Conservation (phyloP, 1,140 invertebrate genomes). For the Macrosteles quadrilineatus region DNA sequence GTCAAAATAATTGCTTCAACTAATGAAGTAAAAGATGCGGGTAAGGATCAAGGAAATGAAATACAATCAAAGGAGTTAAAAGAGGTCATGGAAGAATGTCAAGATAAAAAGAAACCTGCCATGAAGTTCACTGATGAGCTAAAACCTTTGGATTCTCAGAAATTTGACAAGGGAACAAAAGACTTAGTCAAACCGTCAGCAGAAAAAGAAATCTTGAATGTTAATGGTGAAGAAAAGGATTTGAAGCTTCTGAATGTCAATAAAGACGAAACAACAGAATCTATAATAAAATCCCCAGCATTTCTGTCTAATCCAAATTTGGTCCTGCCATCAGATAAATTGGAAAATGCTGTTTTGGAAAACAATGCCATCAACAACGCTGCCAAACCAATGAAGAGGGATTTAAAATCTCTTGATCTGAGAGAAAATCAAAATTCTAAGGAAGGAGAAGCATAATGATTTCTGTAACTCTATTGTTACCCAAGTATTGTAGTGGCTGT, state of each 20-base stretch:
- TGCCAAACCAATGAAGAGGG: constrained; percentile 45
- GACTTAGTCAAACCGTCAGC: too few relatives aligned
- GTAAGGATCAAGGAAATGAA: not conserved
- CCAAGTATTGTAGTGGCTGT: too few relatives aligned
- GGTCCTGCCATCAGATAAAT: not conserved
- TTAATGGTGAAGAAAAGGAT: not conserved
- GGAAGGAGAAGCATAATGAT: constrained; percentile 8
- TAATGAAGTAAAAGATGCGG: too few relatives aligned
- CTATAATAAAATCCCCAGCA: constrained; percentile 45
- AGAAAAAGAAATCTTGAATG: not conserved
- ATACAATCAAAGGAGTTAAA: not conserved
- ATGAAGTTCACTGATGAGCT: not conserved
- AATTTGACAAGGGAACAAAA: not conserved
- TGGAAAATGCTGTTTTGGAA: constrained; percentile 1
- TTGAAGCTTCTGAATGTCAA: not conserved
- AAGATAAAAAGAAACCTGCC: not conserved
- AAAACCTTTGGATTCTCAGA: constrained; percentile 20
- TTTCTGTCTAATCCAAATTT: constrained; percentile 44
- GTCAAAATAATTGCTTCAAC: too few relatives aligned
- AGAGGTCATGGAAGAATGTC: constrained; percentile 6
- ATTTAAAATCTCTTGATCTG: constrained; percentile 45
- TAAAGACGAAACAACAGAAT: constrained; percentile 10
- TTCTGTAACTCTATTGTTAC: too few relatives aligned
- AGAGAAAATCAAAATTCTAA: constrained; percentile 35
- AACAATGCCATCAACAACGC: constrained; percentile 32